phyloP scores from a whole-genome alignment of 2,113 vertebrate species.

The Thryonomys swinderianus region DNA sequence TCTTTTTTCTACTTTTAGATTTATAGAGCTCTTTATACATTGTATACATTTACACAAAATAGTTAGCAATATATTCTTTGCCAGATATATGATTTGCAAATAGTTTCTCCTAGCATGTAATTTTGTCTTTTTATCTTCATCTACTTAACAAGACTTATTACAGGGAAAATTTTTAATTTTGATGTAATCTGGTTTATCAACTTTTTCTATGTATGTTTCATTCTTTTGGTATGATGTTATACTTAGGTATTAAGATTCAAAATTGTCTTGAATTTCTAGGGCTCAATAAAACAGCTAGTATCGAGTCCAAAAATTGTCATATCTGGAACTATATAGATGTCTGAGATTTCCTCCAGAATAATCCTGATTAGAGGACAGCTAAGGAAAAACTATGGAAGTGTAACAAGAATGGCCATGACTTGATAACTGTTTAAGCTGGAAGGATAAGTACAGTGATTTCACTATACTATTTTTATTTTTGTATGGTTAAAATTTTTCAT shows the following conservation, averaged over 20 bases:
- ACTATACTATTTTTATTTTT: neutral
- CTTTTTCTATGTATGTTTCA: conserved; percentile 5
- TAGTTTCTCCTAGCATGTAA: conserved; percentile 1
- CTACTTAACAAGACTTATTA: neutral
- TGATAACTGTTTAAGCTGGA: neutral
- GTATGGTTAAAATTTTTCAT: conserved; percentile 39
- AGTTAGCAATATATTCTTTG: neutral
- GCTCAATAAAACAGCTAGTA: neutral
- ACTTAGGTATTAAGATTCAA: conserved; percentile 1
- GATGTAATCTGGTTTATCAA: neutral
- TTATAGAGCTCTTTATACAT: conserved; percentile 10
- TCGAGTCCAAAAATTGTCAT: neutral
- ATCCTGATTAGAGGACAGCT: neutral
- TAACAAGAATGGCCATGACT: neutral
- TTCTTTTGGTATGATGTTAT: conserved; percentile 4
- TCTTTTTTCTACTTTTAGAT: neutral
- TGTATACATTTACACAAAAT: neutral
- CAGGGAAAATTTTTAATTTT: conserved; percentile 22
- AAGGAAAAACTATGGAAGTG: neutral
- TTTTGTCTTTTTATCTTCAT: conserved; percentile 6
- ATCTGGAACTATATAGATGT: neutral
- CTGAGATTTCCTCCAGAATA: conserved; percentile 33
- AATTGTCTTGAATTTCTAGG: conserved; percentile 49
- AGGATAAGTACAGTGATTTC: neutral
- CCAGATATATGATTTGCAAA: neutral